Evolutionary conservation across 2,797 vertebrate species (phyloP).

Genomic region (Chrysolophus pictus): DNA sequence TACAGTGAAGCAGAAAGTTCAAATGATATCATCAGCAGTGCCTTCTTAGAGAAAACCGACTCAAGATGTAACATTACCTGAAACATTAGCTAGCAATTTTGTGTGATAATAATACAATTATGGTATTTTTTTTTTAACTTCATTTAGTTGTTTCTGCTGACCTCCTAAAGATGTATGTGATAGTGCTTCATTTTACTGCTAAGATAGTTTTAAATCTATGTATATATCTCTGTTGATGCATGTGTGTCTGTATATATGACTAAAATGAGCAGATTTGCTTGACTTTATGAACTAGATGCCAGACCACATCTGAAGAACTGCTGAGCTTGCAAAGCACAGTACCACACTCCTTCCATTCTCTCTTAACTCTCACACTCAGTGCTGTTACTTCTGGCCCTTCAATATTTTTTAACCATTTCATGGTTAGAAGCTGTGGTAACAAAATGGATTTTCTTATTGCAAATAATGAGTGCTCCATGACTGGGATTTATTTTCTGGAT

Average conservation of each 20-base stretch:
- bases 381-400: constrained; percentile 20
- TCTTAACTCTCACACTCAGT: constrained; percentile 23
- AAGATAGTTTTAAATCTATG: constrained; percentile 5
- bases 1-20: not conserved
- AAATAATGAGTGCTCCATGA: not conserved
- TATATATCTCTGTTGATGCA: constrained; percentile 29
- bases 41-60: not conserved
- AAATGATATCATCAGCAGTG: not conserved
- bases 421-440: not conserved
- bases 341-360: constrained; percentile 75
- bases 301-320: constrained; percentile 90
- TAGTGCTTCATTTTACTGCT: constrained; percentile 13
- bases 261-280: constrained; percentile 85
- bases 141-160: constrained; percentile 13
- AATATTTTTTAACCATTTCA: constrained; percentile 52
- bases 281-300: constrained; percentile 89
- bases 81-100: constrained; percentile 10
- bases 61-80: not conserved
- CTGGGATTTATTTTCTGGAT: not conserved
- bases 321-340: constrained; percentile 82
- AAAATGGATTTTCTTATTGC: not conserved
- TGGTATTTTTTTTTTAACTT: not conserved
- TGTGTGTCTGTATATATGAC: constrained; percentile 75
- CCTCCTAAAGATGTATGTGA: not conserved
- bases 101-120: not conserved